Conservation (phyloP, 2,888 invertebrate species). For the Campoplex capitator region DNA sequence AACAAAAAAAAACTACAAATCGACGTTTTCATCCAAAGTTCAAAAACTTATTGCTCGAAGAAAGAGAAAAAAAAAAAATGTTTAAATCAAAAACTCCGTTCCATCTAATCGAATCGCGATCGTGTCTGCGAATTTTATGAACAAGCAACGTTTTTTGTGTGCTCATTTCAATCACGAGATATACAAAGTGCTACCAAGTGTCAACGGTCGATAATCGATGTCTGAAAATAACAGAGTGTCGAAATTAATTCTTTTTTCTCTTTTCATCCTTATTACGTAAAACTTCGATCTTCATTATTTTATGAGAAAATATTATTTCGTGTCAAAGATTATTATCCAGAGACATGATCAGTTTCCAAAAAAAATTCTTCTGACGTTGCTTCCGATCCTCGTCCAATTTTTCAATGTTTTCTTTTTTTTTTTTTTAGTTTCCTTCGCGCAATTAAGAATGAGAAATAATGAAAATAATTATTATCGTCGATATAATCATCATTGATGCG, state of each 20-base stretch:
- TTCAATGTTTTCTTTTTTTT: too few relatives aligned
- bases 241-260: background rate
- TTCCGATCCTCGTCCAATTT: background rate
- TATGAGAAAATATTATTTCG: too few relatives aligned
- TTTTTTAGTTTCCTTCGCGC: too few relatives aligned
- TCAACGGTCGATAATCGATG: background rate
- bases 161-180: too few relatives aligned
- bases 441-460: too few relatives aligned
- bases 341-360: too few relatives aligned
- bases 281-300: background rate
- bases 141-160: too few relatives aligned
- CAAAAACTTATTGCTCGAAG: background rate
- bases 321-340: background rate
- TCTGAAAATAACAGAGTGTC: background rate
- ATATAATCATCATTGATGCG: background rate
- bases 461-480: background rate
- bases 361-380: too few relatives aligned
- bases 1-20: background rate
- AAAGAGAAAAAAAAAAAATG: background rate
- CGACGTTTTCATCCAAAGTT: background rate
- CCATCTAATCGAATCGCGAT: too few relatives aligned
- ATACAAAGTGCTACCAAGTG: too few relatives aligned
- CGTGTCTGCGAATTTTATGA: too few relatives aligned
- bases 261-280: background rate
- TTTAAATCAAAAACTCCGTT: too few relatives aligned